A percentile compares a stretch with the other conserved stretches of the same genome.
Evolutionary conservation across 2,113 vertebrate species (phyloP).

Genomic region (Apistogramma diplotaenia): DNA sequence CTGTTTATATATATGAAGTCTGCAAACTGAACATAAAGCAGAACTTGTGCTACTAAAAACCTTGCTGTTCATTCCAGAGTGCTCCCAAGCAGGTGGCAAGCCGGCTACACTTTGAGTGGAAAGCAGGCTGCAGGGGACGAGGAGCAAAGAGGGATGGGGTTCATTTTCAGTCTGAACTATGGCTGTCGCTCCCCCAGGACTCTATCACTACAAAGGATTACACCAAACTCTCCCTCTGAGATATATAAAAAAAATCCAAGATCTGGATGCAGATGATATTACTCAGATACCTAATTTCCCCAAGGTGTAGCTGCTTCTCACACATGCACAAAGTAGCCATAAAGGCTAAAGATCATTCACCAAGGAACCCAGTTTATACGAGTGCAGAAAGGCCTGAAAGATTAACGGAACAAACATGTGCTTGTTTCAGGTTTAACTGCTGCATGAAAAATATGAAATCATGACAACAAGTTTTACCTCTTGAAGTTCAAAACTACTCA

Average conservation of each 20-base stretch:
- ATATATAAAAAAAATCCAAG: not conserved
- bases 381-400: not conserved
- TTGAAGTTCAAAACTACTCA: not conserved
- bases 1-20: not conserved
- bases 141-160: not conserved
- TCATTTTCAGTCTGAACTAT: constrained; percentile 28
- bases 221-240: not conserved
- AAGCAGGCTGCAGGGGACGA: not conserved
- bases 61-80: constrained; percentile 46
- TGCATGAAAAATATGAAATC: too few species aligned
- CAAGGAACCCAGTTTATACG: not conserved
- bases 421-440: too few species aligned
- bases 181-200: constrained; percentile 10
- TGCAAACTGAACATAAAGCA: not conserved
- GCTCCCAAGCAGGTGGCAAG: constrained; percentile 26
- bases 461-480: not conserved
- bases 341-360: not conserved
- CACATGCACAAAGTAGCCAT: not conserved
- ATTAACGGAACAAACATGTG: not conserved
- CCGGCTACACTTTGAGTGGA: not conserved
- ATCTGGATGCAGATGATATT: not conserved
- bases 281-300: not conserved
- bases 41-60: constrained; percentile 61
- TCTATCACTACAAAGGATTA: constrained; percentile 20
- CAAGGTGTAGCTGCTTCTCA: not conserved